Evolutionary conservation across 2,888 invertebrate genomes (phyloP).

Genomic region (Margaritifera margaritifera): DNA sequence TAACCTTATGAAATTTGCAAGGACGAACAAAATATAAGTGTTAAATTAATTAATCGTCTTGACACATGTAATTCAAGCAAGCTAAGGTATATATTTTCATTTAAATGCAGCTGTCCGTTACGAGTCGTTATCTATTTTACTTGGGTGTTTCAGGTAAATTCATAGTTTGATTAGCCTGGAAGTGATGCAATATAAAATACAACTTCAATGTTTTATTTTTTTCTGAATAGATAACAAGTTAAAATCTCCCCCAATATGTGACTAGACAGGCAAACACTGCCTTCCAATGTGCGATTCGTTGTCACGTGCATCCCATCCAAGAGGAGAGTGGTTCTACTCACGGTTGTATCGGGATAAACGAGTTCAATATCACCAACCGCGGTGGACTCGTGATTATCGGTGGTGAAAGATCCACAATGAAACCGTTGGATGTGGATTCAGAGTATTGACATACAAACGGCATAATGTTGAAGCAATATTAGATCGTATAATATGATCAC

Average conservation of each 20-base stretch:
- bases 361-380: slow-evolving; percentile 21
- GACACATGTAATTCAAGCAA: too few species aligned
- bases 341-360: slow-evolving; percentile 12
- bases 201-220: neutral
- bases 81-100: too few species aligned
- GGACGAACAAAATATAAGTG: too few species aligned
- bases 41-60: too few species aligned
- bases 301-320: slow-evolving; percentile 30
- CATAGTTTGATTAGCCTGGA: too few species aligned
- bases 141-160: too few species aligned
- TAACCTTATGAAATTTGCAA: too few species aligned
- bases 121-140: too few species aligned
- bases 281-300: slow-evolving; percentile 27
- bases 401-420: slow-evolving; percentile 36
- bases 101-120: too few species aligned
- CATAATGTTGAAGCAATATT: neutral
- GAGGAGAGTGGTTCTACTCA: slow-evolving; percentile 17
- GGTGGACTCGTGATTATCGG: slow-evolving; percentile 13
- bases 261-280: slow-evolving; percentile 32
- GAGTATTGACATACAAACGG: slow-evolving; percentile 15
- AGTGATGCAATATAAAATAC: too few species aligned
- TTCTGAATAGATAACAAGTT: slow-evolving; percentile 30
- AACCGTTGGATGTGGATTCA: slow-evolving; percentile 38
- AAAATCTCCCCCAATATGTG: slow-evolving; percentile 39
- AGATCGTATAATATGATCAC: neutral